Conservation (phyloP, 2,888 invertebrate species). For the Cataglyphis albicans region DNA sequence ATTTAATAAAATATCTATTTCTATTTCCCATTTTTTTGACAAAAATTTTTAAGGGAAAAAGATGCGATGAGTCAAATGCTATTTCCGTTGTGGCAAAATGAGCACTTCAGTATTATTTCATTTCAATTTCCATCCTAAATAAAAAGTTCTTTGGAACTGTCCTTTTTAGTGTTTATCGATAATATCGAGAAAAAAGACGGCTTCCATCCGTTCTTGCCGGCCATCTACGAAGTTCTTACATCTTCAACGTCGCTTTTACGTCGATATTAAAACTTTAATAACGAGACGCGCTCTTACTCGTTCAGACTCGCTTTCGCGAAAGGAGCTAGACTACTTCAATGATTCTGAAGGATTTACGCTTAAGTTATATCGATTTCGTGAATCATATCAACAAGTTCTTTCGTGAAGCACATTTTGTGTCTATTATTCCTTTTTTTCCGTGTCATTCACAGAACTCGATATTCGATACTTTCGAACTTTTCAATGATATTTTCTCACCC, state of each 20-base stretch:
- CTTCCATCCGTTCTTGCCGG: constrained; percentile 18
- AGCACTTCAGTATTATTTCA: background rate
- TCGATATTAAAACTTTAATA: constrained; percentile 70
- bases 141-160: constrained; percentile 18
- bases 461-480: constrained; percentile 20
- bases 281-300: constrained; percentile 50
- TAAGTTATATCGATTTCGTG: constrained; percentile 53
- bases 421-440: constrained; percentile 25
- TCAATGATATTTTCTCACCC: constrained; percentile 31
- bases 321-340: constrained; percentile 33
- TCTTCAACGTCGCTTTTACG: constrained; percentile 28
- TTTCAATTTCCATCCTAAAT: background rate
- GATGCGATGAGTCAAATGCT: background rate
- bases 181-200: constrained; percentile 28
- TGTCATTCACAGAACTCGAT: background rate
- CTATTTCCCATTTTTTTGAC: background rate
- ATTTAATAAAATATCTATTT: background rate
- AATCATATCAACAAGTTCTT: constrained; percentile 54
- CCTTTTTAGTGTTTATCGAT: constrained; percentile 39
- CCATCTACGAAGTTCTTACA: constrained; percentile 46
- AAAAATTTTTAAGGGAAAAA: background rate
- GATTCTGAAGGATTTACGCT: constrained; percentile 16
- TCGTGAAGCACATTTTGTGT: constrained; percentile 41
- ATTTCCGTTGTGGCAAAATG: background rate
- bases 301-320: constrained; percentile 34